Percentiles rank a stretch among this genome's conserved stretches.
phyloP scores from a whole-genome alignment of 30 jellyfish, hydroid and myxozoan genomes.

The Euphysa ruthae region DNA sequence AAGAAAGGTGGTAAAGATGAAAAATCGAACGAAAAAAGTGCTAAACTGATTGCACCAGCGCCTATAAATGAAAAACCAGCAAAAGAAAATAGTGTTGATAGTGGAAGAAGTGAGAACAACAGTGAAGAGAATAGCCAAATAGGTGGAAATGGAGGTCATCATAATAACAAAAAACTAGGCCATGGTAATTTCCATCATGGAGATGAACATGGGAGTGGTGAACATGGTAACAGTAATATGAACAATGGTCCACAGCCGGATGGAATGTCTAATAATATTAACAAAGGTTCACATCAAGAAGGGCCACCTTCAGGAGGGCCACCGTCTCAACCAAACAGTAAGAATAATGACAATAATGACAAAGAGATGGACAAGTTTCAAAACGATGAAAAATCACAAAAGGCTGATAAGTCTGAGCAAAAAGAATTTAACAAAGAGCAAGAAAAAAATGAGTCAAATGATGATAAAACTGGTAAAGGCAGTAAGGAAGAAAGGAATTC shows the following conservation, averaged over 20 bases:
- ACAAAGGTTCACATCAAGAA: too few species aligned
- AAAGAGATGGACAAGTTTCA: neutral
- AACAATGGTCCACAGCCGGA: too few species aligned
- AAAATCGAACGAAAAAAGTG: constrained; percentile 1
- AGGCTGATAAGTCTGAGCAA: neutral
- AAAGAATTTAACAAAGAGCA: neutral
- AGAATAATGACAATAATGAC: neutral
- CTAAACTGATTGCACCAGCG: neutral
- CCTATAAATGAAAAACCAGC: neutral
- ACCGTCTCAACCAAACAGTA: neutral
- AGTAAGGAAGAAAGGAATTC: constrained; percentile 1
- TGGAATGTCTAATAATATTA: too few species aligned
- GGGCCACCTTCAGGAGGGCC: too few species aligned
- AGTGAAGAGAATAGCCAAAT: neutral
- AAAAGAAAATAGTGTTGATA: constrained; percentile 17
- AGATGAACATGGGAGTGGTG: too few species aligned
- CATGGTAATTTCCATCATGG: too few species aligned
- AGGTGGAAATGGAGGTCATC: too few species aligned
- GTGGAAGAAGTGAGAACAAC: constrained; percentile 5
- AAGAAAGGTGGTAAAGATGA: constrained; percentile 3
- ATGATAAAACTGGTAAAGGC: neutral
- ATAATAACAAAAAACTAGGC: too few species aligned
- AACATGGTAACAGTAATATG: too few species aligned
- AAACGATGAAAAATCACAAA: constrained; percentile 5
- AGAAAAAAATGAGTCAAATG: constrained; percentile 10